Percentiles rank a stretch among this genome's conserved stretches.
Conservation (phyloP, 2,797 vertebrate species). For the Pipistrellus pipistrellus region DNA sequence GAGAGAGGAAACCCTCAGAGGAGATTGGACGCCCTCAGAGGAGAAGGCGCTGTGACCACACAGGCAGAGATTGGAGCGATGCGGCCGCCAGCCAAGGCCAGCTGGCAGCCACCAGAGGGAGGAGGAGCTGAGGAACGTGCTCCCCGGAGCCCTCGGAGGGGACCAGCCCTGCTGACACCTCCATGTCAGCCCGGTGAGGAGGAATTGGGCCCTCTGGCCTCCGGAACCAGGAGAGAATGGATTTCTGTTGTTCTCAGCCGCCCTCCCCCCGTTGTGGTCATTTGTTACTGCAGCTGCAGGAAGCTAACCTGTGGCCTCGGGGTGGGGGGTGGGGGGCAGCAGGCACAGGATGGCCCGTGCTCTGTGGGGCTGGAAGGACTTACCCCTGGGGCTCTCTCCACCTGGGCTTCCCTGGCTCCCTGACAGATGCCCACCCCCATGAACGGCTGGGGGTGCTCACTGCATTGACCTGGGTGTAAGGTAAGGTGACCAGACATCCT, state of each 20-base stretch:
- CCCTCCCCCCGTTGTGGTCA: accelerated
- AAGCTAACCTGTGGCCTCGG: neutral
- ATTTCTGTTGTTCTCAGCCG: neutral
- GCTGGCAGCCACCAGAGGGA: neutral
- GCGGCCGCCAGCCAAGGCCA: neutral
- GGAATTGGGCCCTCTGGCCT: neutral
- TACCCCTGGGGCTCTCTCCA: neutral
- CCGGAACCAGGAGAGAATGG: neutral
- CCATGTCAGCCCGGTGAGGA: neutral
- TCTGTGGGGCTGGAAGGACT: neutral
- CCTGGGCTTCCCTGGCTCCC: neutral
- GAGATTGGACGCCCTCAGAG: neutral
- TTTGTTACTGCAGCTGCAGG: neutral
- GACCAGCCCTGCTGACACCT: neutral
- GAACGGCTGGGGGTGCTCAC: neutral
- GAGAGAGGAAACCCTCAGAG: neutral
- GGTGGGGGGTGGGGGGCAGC: neutral
- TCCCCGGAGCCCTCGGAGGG: accelerated
- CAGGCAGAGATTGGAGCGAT: neutral
- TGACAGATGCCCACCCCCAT: neutral
- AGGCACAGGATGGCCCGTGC: neutral
- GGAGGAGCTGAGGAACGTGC: neutral
- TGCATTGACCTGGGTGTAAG: neutral
- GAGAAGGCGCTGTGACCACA: neutral
- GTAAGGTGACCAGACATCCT: no score